Evolutionary conservation across 2,888 invertebrate species (phyloP), one percentile per base, ranked within the genome.

Genomic region (Synergus laeviventris): DNA sequence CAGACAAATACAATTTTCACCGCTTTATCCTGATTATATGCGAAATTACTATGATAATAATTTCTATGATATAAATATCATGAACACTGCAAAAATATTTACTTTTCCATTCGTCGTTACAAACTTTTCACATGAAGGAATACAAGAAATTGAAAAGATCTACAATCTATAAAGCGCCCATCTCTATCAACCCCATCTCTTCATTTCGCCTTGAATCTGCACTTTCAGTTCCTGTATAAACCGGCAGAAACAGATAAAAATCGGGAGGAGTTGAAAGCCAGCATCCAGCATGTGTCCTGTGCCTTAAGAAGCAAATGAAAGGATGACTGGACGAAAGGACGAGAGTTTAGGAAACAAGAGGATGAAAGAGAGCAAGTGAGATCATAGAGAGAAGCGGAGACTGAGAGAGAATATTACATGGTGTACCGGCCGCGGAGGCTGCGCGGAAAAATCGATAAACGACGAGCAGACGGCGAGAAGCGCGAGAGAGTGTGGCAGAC

Each of bases 371-470:
- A 73, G 66, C 54, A 66, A 60, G 42, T 70, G 56, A 64, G 77
- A 76, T 74, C 38, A 76, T 77, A 75, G 74, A 78, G 79, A 42
- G 16, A 24, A 1, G 31, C 24, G 36, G 49, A 39, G 76, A 39
- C 31, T 70, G 73, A 38, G 73, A 70, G 74, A 74, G 42, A 62
- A 66, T 21, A 49, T 70, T 49, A 49, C 49, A 70, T 70, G 36
- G 31, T 54, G 24, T 70, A 79, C 86, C 86, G 81, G 84, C 83
- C 85, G 89, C 85, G 88, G 89, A 89, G 89, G 89, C 89, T 89
- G 89, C 89, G 89, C 89, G 88, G 89, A 88, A 89, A 89, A 89
- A 89, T 89, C 89, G 89, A 89, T 89, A 89, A 83, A 84, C 81
- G 42, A 49, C 59, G 24, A 54, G 49, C 70, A 70, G 49, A 49